Base-by-base conservation (phyloP, 2,888 invertebrate genomes). In the Rapana venosa region DNA sequence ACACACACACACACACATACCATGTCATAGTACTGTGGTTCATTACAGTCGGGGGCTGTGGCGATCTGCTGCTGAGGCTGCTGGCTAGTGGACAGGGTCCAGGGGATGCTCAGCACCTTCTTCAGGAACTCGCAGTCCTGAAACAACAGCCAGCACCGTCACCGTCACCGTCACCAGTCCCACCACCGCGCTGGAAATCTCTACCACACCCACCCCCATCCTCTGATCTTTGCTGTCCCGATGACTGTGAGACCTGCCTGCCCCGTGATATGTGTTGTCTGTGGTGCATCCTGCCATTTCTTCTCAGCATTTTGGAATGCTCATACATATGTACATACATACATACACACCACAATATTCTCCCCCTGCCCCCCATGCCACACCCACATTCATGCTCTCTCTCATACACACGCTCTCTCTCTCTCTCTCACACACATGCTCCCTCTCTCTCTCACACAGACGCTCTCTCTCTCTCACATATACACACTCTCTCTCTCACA, bases 61-160 rank as follows among this genome's bases (percentile, higher is more conserved):
- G 95, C 93, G 86, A 96, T 95, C 93, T 97, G 97, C 91, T 96
- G 96, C 92, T 97, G 97, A 5, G 97, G 97, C 90, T 96, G 96
- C 92, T 97, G 97, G 92, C 96, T 96, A n/a, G 97, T 97, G 17
- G 96, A 96, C 66, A 97, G 93, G 1, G 96, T 96, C 97, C 97
- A 97, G 0, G 96, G 96, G 91, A 96, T 94, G 90, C 95, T 95
- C 22, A 97, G 93, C 36, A 96, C 95, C 90, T 96, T 95, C 92
- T 96, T 96, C 92, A 97, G 93, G 91, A 97, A 97, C 87, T 96
- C 95, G 94, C 96, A 95, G 90, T 96, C 96, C 96, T 96, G 93
- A 61, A 92, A 90, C 79, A 13, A 88, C 56, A 87, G 30, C 79
- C n/a, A n/a, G n/a, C n/a, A n/a, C n/a, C n/a, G n/a, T 22, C 15